phyloP scores from a whole-genome alignment of 1,140 invertebrate genomes.

The Panagrolaimus sp. region DNA sequence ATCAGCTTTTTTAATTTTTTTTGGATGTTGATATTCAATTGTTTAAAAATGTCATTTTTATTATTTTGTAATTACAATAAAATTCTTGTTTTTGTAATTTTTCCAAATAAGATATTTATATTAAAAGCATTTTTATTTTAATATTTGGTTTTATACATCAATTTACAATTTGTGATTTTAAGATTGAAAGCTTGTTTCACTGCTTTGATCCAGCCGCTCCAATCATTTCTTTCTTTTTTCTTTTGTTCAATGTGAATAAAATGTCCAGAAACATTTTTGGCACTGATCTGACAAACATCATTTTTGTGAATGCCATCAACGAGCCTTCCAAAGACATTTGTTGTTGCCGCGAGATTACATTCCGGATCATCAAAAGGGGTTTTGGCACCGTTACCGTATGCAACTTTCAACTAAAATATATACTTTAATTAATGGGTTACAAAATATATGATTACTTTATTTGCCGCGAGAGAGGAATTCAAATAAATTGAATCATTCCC shows the following conservation, averaged over 20 bases:
- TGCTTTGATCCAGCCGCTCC: slow-evolving; percentile 28
- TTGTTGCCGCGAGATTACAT: slow-evolving; percentile 35
- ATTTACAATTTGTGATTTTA: too few species aligned
- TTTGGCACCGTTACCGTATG: slow-evolving; percentile 11
- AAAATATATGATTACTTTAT: slow-evolving; percentile 26
- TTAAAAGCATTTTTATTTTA: too few species aligned
- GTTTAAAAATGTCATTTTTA: too few species aligned
- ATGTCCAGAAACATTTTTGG: slow-evolving; percentile 25
- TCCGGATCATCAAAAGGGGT: slow-evolving; percentile 27
- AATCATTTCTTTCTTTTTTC: slow-evolving; percentile 24
- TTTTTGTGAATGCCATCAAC: slow-evolving; percentile 33
- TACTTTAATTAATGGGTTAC: not conserved
- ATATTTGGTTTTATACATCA: too few species aligned
- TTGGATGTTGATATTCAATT: too few species aligned
- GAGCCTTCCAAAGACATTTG: slow-evolving; percentile 36
- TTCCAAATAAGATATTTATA: too few species aligned
- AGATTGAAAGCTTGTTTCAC: slow-evolving; percentile 24
- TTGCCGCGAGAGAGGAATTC: slow-evolving; percentile 24
- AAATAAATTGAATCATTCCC: slow-evolving; percentile 27
- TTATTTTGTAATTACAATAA: too few species aligned
- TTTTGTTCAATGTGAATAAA: slow-evolving; percentile 45
- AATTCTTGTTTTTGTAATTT: too few species aligned
- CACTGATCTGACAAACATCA: slow-evolving; percentile 21
- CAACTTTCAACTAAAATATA: slow-evolving; percentile 11
- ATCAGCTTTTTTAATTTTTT: too few species aligned